These are phyloP conservation scores for Porphyrio hochstetteri DNA, from an alignment of 2,113 vertebrate species.

Conservation along the genomic window DNA sequence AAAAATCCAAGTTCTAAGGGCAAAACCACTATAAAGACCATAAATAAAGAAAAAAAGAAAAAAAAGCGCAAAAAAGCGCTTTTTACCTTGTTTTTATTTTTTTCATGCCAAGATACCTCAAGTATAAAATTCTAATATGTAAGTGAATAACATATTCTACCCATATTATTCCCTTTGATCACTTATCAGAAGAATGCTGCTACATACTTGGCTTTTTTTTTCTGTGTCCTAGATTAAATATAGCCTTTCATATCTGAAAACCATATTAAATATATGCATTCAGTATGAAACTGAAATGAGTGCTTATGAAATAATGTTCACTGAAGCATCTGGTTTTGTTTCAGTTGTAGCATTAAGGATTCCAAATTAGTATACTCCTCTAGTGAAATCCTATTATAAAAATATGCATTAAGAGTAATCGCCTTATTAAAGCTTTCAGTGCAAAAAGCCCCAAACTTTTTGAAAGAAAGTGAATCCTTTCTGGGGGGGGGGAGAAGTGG, in stretches of 20 bases:
- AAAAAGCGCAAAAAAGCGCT: not conserved
- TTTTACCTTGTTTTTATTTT: not conserved
- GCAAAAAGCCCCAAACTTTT: not conserved
- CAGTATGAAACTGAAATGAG: not conserved
- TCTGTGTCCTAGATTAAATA: not conserved
- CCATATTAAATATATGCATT: not conserved
- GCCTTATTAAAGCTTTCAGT: not conserved
- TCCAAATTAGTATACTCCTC: not conserved
- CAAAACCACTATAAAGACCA: not conserved
- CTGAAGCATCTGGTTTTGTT: conserved; percentile 9
- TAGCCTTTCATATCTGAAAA: not conserved
- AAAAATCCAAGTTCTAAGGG: not conserved
- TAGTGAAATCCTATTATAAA: not conserved
- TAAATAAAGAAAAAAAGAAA: not conserved
- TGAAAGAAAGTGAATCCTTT: not conserved
- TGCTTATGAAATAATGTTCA: conserved; percentile 10
- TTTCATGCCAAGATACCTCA: not conserved
- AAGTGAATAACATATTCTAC: not conserved
- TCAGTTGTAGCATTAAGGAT: not conserved
- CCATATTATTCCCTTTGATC: not conserved
- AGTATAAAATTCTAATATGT: not conserved
- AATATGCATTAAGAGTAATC: not conserved
- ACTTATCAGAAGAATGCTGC: not conserved
- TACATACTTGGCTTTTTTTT: not conserved
- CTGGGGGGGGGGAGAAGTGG: not conserved